Percentiles rank a stretch among this genome's conserved stretches.
Evolutionary conservation across 2,888 invertebrate species (phyloP).

Genomic region (Drosophila falleni): DNA sequence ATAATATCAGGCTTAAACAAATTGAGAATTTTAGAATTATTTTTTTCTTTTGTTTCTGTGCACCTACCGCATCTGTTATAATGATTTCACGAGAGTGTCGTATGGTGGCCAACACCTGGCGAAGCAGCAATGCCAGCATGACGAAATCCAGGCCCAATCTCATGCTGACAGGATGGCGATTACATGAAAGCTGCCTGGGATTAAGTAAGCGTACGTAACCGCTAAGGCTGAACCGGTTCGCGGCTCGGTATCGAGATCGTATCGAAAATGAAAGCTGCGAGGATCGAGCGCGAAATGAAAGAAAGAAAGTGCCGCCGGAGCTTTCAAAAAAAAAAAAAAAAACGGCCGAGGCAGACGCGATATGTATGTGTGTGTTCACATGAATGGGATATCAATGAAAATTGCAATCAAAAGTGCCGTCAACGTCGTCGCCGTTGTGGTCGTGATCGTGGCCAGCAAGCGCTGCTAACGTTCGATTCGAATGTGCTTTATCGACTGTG

Average conservation of each 20-base stretch:
- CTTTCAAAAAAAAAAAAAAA: conserved; percentile 38
- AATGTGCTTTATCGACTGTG: conserved; percentile 81
- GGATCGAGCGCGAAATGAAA: conserved; percentile 53
- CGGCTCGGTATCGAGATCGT: conserved; percentile 53
- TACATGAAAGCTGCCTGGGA: conserved; percentile 62
- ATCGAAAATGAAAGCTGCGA: conserved; percentile 74
- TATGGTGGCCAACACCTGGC: conserved; percentile 60
- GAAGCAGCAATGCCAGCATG: conserved; percentile 58
- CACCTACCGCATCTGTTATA: conserved; percentile 84
- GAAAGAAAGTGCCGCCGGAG: conserved; percentile 54
- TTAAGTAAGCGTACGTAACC: conserved; percentile 54
- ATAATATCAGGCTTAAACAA: too few species aligned
- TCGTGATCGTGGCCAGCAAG: conserved; percentile 37
- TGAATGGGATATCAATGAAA: conserved; percentile 76
- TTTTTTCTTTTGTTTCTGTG: too few species aligned
- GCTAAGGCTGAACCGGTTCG: conserved; percentile 70
- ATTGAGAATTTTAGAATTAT: too few species aligned
- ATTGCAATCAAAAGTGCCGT: conserved; percentile 65
- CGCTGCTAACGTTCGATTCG: conserved; percentile 76
- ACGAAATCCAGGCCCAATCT: conserved; percentile 60
- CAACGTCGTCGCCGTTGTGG: conserved; percentile 15
- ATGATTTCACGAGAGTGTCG: conserved; percentile 82
- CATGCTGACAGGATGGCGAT: conserved; percentile 67
- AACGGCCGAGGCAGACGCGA: conserved; percentile 19
- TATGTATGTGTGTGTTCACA: conserved; percentile 31